Percentiles rank a stretch among this genome's conserved stretches.
Evolutionary conservation across 23 tunicate species (phyloP).

Genomic region (Clavelina lepadiformis): DNA sequence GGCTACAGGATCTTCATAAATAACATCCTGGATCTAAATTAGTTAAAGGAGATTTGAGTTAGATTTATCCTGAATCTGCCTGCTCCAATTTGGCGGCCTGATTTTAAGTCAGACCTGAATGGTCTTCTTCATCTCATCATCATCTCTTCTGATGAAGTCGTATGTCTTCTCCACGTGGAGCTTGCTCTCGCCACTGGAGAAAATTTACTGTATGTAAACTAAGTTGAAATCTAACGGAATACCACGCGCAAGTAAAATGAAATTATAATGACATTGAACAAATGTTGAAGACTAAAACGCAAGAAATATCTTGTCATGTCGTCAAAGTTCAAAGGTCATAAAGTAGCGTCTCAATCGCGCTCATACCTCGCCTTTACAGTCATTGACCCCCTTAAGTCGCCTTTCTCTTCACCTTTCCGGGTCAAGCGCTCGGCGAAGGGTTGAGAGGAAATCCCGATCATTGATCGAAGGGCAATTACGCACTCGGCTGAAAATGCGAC

Average conservation of each 20-base stretch:
- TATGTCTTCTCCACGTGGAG: constrained; percentile 93
- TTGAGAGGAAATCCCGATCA: constrained; percentile 50
- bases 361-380: constrained; percentile 64
- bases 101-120: constrained; percentile 19
- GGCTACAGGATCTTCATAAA: too few species aligned
- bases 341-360: background rate
- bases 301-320: too few species aligned
- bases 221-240: too few species aligned
- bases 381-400: constrained; percentile 63
- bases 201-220: too few species aligned
- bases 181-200: too few species aligned
- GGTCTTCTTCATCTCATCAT: constrained; percentile 30
- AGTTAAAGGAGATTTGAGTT: too few species aligned
- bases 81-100: too few species aligned
- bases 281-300: too few species aligned
- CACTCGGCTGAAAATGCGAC: constrained; percentile 57
- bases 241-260: too few species aligned
- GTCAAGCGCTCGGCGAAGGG: constrained; percentile 61
- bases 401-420: constrained; percentile 66
- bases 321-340: background rate
- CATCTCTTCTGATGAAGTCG: constrained; percentile 81
- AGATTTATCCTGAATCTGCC: too few species aligned
- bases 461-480: constrained; percentile 64
- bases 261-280: too few species aligned
- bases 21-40: too few species aligned